Conservation (phyloP, 2,888 invertebrate genomes). For the Timema podura region DNA sequence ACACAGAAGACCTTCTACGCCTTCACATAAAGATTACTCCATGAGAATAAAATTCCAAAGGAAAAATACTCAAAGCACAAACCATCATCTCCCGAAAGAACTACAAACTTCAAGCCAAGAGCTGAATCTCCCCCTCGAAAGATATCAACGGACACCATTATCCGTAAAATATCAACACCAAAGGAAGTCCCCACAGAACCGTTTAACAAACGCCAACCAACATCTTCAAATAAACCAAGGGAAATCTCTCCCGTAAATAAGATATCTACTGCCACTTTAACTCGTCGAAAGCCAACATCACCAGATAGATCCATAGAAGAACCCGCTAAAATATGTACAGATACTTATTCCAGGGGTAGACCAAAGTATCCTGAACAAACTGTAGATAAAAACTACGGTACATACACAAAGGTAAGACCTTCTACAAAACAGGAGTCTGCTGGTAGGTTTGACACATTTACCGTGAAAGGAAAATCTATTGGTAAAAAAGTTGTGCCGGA, state of each 20-base stretch:
- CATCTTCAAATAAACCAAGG: neutral
- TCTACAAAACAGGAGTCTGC: neutral
- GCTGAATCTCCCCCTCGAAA: too few species aligned
- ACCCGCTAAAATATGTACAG: slow-evolving; percentile 14
- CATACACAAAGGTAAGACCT: slow-evolving; percentile 22
- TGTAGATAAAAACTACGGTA: slow-evolving; percentile 20
- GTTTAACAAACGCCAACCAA: too few species aligned
- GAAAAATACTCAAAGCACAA: slow-evolving; percentile 9
- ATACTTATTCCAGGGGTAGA: slow-evolving; percentile 15
- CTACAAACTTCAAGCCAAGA: too few species aligned
- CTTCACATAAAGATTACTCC: slow-evolving; percentile 10
- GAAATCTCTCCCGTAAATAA: slow-evolving; percentile 1
- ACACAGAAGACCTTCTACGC: neutral
- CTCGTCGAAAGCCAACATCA: slow-evolving; percentile 18
- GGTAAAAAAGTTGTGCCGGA: neutral
- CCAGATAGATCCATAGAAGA: slow-evolving; percentile 11
- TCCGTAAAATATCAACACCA: too few species aligned
- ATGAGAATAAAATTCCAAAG: slow-evolving; percentile 39
- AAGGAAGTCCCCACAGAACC: too few species aligned
- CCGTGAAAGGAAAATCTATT: neutral
- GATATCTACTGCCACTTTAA: slow-evolving; percentile 18
- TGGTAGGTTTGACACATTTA: slow-evolving; percentile 2
- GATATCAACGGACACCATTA: too few species aligned
- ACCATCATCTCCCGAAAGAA: neutral
- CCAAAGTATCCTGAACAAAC: neutral